Conservation (phyloP, 2,888 invertebrate genomes). For the Leistus spinibarbis region DNA sequence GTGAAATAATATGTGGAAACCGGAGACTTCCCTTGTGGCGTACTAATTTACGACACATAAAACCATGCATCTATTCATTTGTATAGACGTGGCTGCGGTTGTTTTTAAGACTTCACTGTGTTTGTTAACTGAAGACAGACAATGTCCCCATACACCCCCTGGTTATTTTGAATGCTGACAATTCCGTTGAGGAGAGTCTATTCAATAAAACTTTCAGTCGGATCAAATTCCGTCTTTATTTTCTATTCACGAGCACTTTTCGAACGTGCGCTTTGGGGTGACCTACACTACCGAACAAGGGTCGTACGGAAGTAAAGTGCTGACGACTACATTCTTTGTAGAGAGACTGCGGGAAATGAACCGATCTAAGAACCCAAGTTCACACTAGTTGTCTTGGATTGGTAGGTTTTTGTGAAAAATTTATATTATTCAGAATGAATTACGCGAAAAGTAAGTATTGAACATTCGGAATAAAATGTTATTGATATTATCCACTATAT, state of each 20-base stretch:
- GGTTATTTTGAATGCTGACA: constrained; percentile 17
- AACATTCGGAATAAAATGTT: no score
- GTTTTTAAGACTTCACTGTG: constrained; percentile 23
- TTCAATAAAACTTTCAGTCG: constrained; percentile 35
- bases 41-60: constrained; percentile 10
- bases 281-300: background rate
- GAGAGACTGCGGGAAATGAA: background rate
- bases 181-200: constrained; percentile 15
- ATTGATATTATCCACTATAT: no score
- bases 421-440: background rate
- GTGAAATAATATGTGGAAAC: constrained; percentile 19
- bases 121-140: constrained; percentile 20
- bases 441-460: no score
- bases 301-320: background rate
- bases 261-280: constrained; percentile 6
- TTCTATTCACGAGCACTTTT: constrained; percentile 26
- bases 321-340: background rate
- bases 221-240: constrained; percentile 38
- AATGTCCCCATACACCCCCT: constrained; percentile 8
- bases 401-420: background rate
- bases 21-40: constrained; percentile 9
- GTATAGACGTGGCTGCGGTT: background rate
- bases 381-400: background rate
- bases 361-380: background rate
- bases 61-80: constrained; percentile 13